Base-by-base conservation (phyloP, 2,113 vertebrate species). In the Lepidothrix coronata region DNA sequence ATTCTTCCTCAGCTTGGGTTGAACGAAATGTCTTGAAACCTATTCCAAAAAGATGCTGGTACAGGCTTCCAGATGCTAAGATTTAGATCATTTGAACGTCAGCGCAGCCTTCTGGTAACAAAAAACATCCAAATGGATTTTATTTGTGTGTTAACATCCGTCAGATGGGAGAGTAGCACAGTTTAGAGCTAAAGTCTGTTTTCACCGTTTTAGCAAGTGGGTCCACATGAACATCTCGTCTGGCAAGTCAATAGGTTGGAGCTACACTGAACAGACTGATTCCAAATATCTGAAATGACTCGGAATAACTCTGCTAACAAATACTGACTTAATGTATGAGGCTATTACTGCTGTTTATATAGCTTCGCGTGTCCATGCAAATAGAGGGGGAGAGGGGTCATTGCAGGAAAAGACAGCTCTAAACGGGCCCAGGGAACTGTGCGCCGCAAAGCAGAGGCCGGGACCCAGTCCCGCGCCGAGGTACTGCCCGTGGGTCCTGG, bases 21-120 rank as follows among this genome's bases (percentile, higher is more conserved):
- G 83, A 96, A 75, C 35, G 27, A 92, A 74, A 81, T 77, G 73
- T 86, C 92, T 96, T 74, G 75, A 91, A 93, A 65, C 68, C 73
- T 77, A 6, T 54, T 84, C 95, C 85, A 83, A 89, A 92, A 86
- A 77, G 63, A 71, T 57, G 79, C 88, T 63, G 6, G 39, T 28
- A 59, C 52, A 43, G n/a, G 72, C 93, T 90, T 85, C 82, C 95
- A 96, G 95, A 94, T 95, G 95, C 95, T 80, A 74, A 80, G 92
- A 72, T 91, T 94, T 90, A 93, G 95, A 96, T 91, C 93, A 71
- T 97, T 65, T 97, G 96, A 97, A 94, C 95, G 91, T 96, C 96
- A 96, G 96, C 92, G 92, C 96, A 95, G 96, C 96, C 95, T 96
- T 95, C 96, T 96, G 96, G 96, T 95, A 94, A 96, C 92, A 91